Percentiles rank a stretch among this genome's conserved stretches.
phyloP scores from a whole-genome alignment of 2,888 invertebrate species.

The Nipponacmea schrenckii region DNA sequence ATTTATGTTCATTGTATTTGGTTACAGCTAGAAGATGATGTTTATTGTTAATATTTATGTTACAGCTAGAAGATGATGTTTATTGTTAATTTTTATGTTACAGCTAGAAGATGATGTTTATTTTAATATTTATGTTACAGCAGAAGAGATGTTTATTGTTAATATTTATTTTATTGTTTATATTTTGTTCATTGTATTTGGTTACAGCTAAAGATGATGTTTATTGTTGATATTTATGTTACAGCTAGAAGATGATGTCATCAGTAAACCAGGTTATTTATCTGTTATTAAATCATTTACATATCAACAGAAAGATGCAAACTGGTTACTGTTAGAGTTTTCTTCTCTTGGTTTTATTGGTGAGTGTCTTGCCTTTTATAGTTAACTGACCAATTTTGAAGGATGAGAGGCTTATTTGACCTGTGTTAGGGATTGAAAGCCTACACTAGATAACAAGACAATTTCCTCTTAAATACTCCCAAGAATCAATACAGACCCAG shows the following conservation, averaged over 20 bases:
- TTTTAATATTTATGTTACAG: no score
- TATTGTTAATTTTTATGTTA: no score
- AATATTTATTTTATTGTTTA: background rate
- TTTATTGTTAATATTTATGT: no score
- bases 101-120: no score
- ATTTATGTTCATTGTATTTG: no score
- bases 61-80: no score
- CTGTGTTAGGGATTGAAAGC: background rate
- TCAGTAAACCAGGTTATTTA: constrained; percentile 84
- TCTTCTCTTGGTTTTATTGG: constrained; percentile 95
- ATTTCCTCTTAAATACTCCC: no score
- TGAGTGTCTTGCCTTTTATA: constrained; percentile 56
- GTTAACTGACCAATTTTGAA: background rate
- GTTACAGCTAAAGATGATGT: background rate
- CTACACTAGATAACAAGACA: no score
- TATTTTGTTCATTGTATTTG: background rate
- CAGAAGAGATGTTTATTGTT: no score
- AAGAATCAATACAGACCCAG: no score
- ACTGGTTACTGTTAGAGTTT: constrained; percentile 93
- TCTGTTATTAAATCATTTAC: constrained; percentile 87
- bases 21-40: no score
- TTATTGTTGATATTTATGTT: constrained; percentile 21
- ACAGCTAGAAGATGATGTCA: constrained; percentile 93
- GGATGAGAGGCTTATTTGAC: background rate
- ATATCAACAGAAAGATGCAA: constrained; percentile 79